Percentiles rank a stretch among this genome's conserved stretches.
phyloP scores from a whole-genome alignment of 2,888 invertebrate genomes.

The Philhelius pedissequus region DNA sequence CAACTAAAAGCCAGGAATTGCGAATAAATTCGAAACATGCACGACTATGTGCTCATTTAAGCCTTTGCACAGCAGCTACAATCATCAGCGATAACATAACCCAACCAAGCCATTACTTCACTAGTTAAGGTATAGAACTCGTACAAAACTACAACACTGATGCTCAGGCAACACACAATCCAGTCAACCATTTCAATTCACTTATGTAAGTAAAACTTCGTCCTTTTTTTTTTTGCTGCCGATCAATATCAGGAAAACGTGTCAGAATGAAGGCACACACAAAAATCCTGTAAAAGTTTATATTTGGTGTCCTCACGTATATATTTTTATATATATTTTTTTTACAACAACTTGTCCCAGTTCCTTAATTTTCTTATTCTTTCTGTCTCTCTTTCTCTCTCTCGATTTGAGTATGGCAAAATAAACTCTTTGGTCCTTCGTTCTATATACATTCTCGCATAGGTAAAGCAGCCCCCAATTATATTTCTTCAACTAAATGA shows the following conservation, averaged over 20 bases:
- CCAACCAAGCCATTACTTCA: not conserved
- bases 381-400: not conserved
- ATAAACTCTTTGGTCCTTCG: not conserved
- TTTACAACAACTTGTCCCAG: constrained; percentile 54
- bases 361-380: constrained; percentile 7
- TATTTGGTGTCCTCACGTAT: constrained; percentile 22
- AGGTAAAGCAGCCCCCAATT: not conserved
- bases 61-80: constrained; percentile 7
- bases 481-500: not conserved
- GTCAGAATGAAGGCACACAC: not conserved
- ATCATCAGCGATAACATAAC: not conserved
- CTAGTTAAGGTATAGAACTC: too few relatives aligned
- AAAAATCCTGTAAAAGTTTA: not conserved
- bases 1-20: not conserved
- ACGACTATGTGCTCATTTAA: constrained; percentile 1
- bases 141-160: not conserved
- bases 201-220: constrained; percentile 43
- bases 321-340: constrained; percentile 24
- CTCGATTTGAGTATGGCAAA: not conserved
- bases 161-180: constrained; percentile 4
- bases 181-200: constrained; percentile 40
- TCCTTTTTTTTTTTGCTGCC: not conserved
- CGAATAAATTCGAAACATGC: constrained; percentile 15
- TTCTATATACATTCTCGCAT: too few relatives aligned
- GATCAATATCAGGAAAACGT: constrained; percentile 26